These are phyloP conservation scores for Drosophila obscura DNA, from an alignment of 1,140 invertebrate genomes.

Conservation along the genomic window DNA sequence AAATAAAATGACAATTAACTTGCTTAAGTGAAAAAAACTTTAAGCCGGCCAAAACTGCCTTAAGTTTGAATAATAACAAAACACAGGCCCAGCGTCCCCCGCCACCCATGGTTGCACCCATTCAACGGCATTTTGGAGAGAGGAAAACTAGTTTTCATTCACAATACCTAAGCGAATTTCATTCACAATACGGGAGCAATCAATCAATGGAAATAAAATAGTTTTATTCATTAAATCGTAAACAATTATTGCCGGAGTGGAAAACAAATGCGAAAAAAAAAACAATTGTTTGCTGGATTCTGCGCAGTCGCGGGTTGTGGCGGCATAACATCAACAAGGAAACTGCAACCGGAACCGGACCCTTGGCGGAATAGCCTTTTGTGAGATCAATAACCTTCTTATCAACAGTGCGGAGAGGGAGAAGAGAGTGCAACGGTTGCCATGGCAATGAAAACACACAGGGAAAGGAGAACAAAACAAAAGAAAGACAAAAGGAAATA, in stretches of 20 bases:
- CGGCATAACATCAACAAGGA: slow-evolving; percentile 64
- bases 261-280: slow-evolving; percentile 57
- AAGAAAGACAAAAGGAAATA: slow-evolving; percentile 26
- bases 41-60: neutral
- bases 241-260: slow-evolving; percentile 33
- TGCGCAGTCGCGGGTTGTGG: slow-evolving; percentile 52
- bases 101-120: too few species aligned
- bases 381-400: slow-evolving; percentile 71
- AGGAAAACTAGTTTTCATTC: slow-evolving; percentile 8
- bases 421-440: slow-evolving; percentile 32
- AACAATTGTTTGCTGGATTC: slow-evolving; percentile 60
- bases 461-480: slow-evolving; percentile 16
- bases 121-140: neutral
- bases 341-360: slow-evolving; percentile 38
- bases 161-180: neutral
- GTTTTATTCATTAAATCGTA: slow-evolving; percentile 35
- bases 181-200: slow-evolving; percentile 11
- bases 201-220: slow-evolving; percentile 27
- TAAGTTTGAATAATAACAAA: neutral
- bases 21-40: neutral
- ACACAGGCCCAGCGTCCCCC: neutral
- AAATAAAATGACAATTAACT: neutral
- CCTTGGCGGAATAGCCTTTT: slow-evolving; percentile 7
- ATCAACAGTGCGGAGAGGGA: slow-evolving; percentile 21
- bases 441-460: slow-evolving; percentile 37